Base-by-base conservation (phyloP, 2,888 invertebrate species). In the Glyphotaelius pellucidus region DNA sequence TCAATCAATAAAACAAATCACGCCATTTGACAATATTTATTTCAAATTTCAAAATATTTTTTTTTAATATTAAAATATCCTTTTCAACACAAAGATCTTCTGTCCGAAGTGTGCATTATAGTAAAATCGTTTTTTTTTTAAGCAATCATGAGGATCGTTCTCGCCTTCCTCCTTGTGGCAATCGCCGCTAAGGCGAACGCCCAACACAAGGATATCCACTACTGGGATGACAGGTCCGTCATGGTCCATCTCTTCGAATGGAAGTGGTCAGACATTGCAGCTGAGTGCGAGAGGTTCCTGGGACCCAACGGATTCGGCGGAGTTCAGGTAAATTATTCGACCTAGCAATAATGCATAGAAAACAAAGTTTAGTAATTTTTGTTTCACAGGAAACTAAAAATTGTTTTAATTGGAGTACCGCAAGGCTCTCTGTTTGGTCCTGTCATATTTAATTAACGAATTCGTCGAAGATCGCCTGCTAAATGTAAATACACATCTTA, bases 201-300 rank as follows among this genome's bases (percentile, higher is more conserved):
- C n/a, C 80, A 91, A 30, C 52, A 95, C 93, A 95, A 96, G 93
- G 95, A 96, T 93, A 96, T 96, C 0, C 94, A 96, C 94, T 96
- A 96, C 93, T 95, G 94, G 0, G 93, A 94, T 2, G 94, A 94
- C 32, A 94, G 94, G 83, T 96, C 96, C 0, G 96, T 96, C 0
- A 96, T 97, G 93, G 97, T 97, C 0, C 97, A 97, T 93, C 95
- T 97, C 0, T 97, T 97, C 94, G 97, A 98, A 94, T 98, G 98
- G 98, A 97, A 97, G 94, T 98, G 97, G 97, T 95, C 95, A n/a
- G 97, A 98, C 94, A 96, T 98, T 84, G 98, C 97, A 0, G 95
- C 94, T 2, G 98, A 98, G 94, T 98, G 98, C 94, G 97, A 97
- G 94, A 94, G 96, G 32, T 98, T 97, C 94, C 95, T 98, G 12